Evolutionary conservation across 2,888 invertebrate species (phyloP).

Genomic region (Drosophila parthenogenetica): DNA sequence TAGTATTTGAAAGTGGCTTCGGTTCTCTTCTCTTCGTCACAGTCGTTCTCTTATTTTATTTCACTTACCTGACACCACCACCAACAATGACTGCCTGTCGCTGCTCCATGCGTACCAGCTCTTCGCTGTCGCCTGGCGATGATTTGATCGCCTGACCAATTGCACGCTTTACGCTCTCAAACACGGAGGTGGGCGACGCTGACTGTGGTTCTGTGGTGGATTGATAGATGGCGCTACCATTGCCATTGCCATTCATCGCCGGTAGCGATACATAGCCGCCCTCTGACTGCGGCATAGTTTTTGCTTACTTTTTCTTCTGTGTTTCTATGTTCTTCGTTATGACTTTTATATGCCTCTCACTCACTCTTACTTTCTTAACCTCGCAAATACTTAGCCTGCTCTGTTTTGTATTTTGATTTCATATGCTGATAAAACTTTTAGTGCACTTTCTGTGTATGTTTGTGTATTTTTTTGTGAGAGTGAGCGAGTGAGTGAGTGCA

Average conservation of each 20-base stretch:
- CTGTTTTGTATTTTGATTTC: conserved; percentile 13
- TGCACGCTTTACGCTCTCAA: conserved; percentile 84
- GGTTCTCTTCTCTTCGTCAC: conserved; percentile 14
- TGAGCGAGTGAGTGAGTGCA: conserved; percentile 15
- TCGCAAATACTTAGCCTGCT: conserved; percentile 61
- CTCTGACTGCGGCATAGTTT: conserved; percentile 84
- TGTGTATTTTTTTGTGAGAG: conserved; percentile 12
- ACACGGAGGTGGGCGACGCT: conserved; percentile 83
- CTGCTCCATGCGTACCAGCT: conserved; percentile 82
- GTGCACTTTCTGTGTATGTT: conserved; percentile 33
- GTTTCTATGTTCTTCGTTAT: conserved; percentile 10
- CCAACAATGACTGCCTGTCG: conserved; percentile 83
- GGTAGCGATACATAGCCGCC: conserved; percentile 85
- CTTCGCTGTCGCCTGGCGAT: conserved; percentile 80
- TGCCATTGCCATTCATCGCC: conserved; percentile 81
- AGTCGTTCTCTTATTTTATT: background rate
- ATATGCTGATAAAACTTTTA: conserved; percentile 30
- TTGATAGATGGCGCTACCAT: conserved; percentile 84
- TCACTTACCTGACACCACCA: conserved; percentile 84
- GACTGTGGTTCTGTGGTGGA: conserved; percentile 84
- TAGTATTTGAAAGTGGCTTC: conserved; percentile 5
- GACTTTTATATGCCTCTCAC: conserved; percentile 23
- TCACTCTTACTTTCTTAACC: conserved; percentile 16
- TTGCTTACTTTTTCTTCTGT: conserved; percentile 29
- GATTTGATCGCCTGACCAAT: conserved; percentile 85